These are phyloP conservation scores for Wasmannia auropunctata DNA, from an alignment of 1,140 invertebrate genomes.

Conservation along the genomic window DNA sequence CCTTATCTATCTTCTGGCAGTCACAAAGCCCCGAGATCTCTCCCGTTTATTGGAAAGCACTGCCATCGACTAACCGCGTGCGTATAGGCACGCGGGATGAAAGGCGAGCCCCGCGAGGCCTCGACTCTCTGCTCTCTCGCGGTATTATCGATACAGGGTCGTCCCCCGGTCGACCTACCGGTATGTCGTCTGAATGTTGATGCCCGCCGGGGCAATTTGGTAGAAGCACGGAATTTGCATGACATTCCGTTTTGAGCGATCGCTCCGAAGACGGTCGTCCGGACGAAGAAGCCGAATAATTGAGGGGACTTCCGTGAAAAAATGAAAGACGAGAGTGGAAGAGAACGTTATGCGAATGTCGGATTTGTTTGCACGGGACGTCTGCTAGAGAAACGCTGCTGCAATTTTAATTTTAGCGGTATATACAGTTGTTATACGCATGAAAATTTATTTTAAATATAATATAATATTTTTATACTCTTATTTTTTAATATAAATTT, in stretches of 20 bases:
- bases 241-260: conserved; percentile 64
- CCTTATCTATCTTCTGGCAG: conserved; percentile 75
- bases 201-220: conserved; percentile 57
- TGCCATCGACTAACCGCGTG: conserved; percentile 59
- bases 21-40: conserved; percentile 75
- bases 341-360: neutral
- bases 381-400: neutral
- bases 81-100: conserved; percentile 58
- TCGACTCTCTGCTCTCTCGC: conserved; percentile 38
- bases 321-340: neutral
- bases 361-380: conserved; percentile 11
- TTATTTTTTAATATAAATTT: too few relatives aligned
- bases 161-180: conserved; percentile 1
- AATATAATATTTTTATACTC: neutral
- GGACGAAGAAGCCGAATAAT: conserved; percentile 59
- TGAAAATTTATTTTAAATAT: neutral
- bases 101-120: conserved; percentile 48
- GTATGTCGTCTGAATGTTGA: conserved; percentile 64
- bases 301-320: conserved; percentile 28
- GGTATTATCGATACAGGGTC: conserved; percentile 68
- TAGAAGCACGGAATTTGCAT: conserved; percentile 61
- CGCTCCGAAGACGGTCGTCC: neutral
- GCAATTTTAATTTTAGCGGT: neutral
- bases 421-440: neutral
- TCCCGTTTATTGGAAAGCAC: conserved; percentile 77